A percentile compares a stretch with the other conserved stretches of the same genome.
Evolutionary conservation across 2,113 vertebrate genomes (phyloP).

Genomic region (Leptobrachium ailaonicum): DNA sequence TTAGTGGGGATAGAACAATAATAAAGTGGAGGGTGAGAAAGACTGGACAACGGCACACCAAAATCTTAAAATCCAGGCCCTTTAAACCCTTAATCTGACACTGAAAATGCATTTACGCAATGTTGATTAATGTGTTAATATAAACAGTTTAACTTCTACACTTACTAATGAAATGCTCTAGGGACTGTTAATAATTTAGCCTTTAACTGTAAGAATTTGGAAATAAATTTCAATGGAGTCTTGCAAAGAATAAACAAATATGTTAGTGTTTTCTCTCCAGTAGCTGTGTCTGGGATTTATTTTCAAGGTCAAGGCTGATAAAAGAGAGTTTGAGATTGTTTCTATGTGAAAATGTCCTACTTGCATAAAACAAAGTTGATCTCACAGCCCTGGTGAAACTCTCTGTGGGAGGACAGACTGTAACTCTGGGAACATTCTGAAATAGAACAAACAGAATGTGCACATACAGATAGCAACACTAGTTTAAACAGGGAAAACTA

Average conservation of each 20-base stretch:
- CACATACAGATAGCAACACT: not conserved
- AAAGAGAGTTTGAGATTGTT: not conserved
- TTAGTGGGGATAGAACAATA: too few species aligned
- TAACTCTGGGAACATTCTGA: slow-evolving; percentile 6
- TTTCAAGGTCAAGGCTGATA: not conserved
- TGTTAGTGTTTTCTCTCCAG: slow-evolving; percentile 21
- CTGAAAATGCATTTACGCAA: too few species aligned
- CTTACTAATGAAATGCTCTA: too few species aligned
- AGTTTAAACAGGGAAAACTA: not conserved
- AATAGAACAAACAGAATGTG: not conserved
- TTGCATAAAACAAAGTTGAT: not conserved
- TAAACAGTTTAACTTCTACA: too few species aligned
- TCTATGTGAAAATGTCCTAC: slow-evolving; percentile 5
- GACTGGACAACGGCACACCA: too few species aligned
- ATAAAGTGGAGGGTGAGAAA: too few species aligned
- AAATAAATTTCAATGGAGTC: slow-evolving; percentile 7
- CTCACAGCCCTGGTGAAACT: not conserved
- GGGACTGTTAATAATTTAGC: too few species aligned
- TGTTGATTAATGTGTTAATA: too few species aligned
- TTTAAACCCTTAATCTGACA: too few species aligned
- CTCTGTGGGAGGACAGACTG: not conserved
- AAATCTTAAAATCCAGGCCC: too few species aligned
- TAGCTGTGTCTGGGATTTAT: not conserved
- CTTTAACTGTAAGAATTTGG: not conserved
- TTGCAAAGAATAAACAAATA: slow-evolving; percentile 10